Evolutionary conservation across 2,888 invertebrate genomes (phyloP).

Genomic region (Apamea monoglypha): DNA sequence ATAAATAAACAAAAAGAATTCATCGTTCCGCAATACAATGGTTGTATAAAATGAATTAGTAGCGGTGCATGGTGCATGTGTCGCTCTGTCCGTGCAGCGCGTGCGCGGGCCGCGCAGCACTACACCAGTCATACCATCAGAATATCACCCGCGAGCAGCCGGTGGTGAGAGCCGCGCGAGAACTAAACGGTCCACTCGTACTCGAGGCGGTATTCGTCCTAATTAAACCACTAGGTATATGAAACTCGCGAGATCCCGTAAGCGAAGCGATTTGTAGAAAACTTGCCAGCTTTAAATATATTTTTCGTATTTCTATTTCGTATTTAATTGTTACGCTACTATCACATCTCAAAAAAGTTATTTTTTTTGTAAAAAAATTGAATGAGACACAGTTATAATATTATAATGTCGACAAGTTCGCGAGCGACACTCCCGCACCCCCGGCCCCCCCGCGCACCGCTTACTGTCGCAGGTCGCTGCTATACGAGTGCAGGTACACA

Average conservation of each 20-base stretch:
- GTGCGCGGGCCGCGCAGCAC: not conserved
- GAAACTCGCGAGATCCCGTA: conserved; percentile 61
- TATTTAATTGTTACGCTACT: conserved; percentile 79
- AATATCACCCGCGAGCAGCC: conserved; percentile 6
- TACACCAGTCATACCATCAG: conserved; percentile 10
- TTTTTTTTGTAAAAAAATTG: conserved; percentile 64
- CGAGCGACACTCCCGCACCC: not conserved
- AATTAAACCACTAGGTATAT: conserved; percentile 27
- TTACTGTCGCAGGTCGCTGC: conserved; percentile 42
- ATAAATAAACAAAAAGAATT: conserved; percentile 56
- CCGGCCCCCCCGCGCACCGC: conserved; percentile 34
- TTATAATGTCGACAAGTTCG: conserved; percentile 30
- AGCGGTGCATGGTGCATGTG: conserved; percentile 42
- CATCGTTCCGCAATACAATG: conserved; percentile 46
- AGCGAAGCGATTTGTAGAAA: conserved; percentile 78
- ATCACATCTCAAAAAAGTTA: conserved; percentile 81
- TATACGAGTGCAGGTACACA: not conserved
- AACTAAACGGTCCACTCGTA: conserved; percentile 3
- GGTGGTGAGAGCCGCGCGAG: not conserved
- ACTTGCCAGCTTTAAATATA: conserved; percentile 71
- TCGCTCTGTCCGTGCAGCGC: conserved; percentile 3
- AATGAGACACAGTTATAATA: conserved; percentile 57
- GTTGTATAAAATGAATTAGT: conserved; percentile 49
- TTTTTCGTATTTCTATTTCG: conserved; percentile 69
- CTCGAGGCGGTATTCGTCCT: conserved; percentile 40